Percentiles rank a stretch among this genome's conserved stretches.
These are phyloP conservation scores for Alviniconcha strummeri DNA, from an alignment of 2,888 invertebrate genomes.

Conservation along the genomic window DNA sequence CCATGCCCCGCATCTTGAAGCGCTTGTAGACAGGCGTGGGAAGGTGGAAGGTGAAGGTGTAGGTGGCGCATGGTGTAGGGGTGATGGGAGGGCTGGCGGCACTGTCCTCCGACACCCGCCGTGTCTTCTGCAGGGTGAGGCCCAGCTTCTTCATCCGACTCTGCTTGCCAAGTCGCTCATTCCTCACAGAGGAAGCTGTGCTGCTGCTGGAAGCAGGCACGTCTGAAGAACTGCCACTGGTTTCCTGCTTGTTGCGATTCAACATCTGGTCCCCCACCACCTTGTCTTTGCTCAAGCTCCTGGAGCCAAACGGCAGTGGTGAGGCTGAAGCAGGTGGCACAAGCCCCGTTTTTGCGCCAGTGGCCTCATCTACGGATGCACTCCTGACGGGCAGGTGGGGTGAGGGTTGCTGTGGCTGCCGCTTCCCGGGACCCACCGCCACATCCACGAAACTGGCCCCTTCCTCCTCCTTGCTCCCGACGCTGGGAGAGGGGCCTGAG, in stretches of 20 bases:
- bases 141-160: constrained; percentile 29
- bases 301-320: neutral
- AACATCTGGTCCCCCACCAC: neutral
- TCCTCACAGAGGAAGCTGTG: neutral
- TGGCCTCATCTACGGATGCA: constrained; percentile 9
- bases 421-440: neutral
- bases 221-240: neutral
- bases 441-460: constrained; percentile 5
- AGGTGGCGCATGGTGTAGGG: constrained; percentile 44
- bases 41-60: constrained; percentile 64
- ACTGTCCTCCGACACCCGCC: neutral
- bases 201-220: neutral
- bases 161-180: constrained; percentile 24
- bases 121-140: neutral
- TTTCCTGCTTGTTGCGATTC: neutral
- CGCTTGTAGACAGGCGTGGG: constrained; percentile 62
- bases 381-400: neutral
- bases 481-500: constrained; percentile 21
- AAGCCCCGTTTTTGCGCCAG: neutral
- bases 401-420: constrained; percentile 12
- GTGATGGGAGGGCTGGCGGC: neutral
- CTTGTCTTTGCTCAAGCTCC: neutral
- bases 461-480: neutral
- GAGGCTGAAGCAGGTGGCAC: neutral
- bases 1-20: constrained; percentile 47